phyloP scores from a whole-genome alignment of 1,140 invertebrate species.

The Carcinoscorpius rotundicauda region DNA sequence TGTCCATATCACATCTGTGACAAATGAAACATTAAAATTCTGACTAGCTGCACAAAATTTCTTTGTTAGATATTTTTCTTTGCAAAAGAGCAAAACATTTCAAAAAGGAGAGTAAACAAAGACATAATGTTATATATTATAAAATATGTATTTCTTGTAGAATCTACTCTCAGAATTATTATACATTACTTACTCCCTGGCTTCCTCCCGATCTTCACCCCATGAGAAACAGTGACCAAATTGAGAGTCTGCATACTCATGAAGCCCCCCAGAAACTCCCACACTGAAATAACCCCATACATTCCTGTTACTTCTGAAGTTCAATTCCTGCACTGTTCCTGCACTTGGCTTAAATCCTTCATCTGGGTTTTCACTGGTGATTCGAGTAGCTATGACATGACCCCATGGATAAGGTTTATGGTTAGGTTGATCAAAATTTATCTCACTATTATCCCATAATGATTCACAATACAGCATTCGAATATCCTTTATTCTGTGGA shows the following conservation, averaged over 20 bases:
- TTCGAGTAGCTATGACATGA: slow-evolving; percentile 96
- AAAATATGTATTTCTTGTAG: too few relatives aligned
- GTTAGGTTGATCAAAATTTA: slow-evolving; percentile 77
- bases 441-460: slow-evolving; percentile 70
- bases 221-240: slow-evolving; percentile 99
- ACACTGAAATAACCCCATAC: slow-evolving; percentile 99
- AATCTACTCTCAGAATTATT: too few relatives aligned
- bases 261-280: slow-evolving; percentile 88
- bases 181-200: slow-evolving; percentile 60
- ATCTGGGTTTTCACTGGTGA: slow-evolving; percentile 98
- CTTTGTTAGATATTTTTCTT: too few relatives aligned
- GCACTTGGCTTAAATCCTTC: slow-evolving; percentile 98
- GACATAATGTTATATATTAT: too few relatives aligned
- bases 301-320: slow-evolving; percentile 96
- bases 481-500: slow-evolving; percentile 94
- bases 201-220: slow-evolving; percentile 96
- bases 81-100: too few relatives aligned
- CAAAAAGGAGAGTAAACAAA: too few relatives aligned
- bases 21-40: too few relatives aligned
- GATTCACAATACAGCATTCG: slow-evolving; percentile 84
- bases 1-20: too few relatives aligned
- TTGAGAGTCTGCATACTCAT: slow-evolving; percentile 99
- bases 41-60: too few relatives aligned
- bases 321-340: slow-evolving; percentile 94
- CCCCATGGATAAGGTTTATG: slow-evolving; percentile 84